Conservation (phyloP, 92 coral and sea anemone species). For the Parazoanthus atlanticus region DNA sequence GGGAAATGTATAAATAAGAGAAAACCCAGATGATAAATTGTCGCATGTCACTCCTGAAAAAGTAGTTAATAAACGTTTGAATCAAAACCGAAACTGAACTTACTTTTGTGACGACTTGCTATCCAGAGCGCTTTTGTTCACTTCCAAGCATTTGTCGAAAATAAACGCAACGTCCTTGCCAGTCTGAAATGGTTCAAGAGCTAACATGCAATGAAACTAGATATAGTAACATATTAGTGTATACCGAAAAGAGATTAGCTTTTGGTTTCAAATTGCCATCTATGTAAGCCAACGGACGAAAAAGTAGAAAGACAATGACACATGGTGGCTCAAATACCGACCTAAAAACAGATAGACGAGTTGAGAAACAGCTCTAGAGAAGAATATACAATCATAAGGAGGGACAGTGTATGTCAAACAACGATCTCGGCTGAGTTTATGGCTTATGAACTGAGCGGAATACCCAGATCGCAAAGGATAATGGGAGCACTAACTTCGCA, state of each 20-base stretch:
- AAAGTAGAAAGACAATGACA: background rate
- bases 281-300: no score
- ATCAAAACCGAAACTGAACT: background rate
- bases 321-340: background rate
- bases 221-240: background rate
- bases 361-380: background rate
- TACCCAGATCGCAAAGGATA: no score
- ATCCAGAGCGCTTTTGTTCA: constrained; percentile 29
- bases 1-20: background rate
- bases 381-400: background rate
- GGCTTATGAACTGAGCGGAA: no score
- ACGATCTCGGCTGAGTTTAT: no score
- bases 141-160: constrained; percentile 32
- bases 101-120: constrained; percentile 31
- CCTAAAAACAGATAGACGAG: background rate
- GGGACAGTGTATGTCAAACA: no score
- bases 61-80: background rate
- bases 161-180: constrained; percentile 20
- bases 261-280: no score
- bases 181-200: constrained; percentile 10
- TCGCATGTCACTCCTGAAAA: no score
- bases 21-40: no score
- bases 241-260: no score
- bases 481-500: no score
- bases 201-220: background rate